phyloP scores from a whole-genome alignment of 2,113 vertebrate species.

The Lagopus leucura region DNA sequence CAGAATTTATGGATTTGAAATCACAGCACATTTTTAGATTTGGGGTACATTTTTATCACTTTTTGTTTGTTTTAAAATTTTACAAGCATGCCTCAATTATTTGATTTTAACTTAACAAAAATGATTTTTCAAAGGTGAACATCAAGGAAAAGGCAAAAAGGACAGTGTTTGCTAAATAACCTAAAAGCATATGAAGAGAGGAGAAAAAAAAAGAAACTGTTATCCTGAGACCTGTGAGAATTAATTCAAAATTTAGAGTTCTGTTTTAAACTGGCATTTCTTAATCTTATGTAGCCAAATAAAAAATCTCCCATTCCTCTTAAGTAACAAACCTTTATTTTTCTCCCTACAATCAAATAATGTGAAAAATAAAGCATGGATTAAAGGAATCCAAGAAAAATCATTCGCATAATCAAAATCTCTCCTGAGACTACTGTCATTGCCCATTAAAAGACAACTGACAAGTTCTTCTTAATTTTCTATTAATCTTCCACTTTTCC shows the following conservation, averaged over 20 bases:
- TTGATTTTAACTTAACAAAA: background rate
- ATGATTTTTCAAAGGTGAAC: background rate
- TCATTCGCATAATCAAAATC: conserved; percentile 32
- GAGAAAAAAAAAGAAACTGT: background rate
- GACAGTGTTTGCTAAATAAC: rapidly evolving
- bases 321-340: background rate
- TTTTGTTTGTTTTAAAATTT: background rate
- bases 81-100: background rate
- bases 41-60: background rate
- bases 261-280: background rate
- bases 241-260: background rate
- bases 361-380: background rate
- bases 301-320: background rate
- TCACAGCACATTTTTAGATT: background rate
- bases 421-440: conserved; percentile 49
- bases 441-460: conserved; percentile 53
- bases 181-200: background rate
- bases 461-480: conserved; percentile 68
- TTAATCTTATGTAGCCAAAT: background rate
- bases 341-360: background rate
- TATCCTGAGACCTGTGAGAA: background rate
- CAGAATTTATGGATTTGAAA: background rate
- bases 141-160: background rate
- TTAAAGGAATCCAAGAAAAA: conserved; percentile 5
- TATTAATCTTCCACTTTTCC: conserved; percentile 66